Evolutionary conservation across 1,140 invertebrate species (phyloP).

Genomic region (Nebria ingens): DNA sequence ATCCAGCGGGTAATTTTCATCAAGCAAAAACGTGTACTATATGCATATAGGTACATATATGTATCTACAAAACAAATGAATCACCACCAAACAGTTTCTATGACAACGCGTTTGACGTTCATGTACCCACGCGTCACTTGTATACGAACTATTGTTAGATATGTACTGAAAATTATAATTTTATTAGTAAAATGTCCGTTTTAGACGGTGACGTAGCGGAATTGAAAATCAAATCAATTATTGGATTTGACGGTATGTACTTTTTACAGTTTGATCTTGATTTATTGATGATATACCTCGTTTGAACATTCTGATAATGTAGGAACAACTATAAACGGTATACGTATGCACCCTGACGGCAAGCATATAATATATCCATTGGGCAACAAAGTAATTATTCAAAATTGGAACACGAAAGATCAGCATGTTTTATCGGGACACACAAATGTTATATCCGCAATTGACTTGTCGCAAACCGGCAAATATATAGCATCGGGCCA

Average conservation of each 20-base stretch:
- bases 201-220: constrained; percentile 38
- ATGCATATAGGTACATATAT: no score
- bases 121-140: no score
- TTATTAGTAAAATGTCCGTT: no score
- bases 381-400: constrained; percentile 73
- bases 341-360: constrained; percentile 67
- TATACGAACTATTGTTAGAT: no score
- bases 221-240: constrained; percentile 52
- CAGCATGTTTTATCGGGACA: constrained; percentile 75
- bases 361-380: constrained; percentile 71
- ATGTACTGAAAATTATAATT: no score
- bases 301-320: constrained; percentile 17
- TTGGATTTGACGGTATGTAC: constrained; percentile 59
- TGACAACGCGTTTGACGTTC: no score
- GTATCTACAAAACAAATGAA: no score
- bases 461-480: constrained; percentile 64
- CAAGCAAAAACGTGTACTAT: no score
- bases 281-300: no score
- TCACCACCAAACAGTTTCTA: no score
- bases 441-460: constrained; percentile 69
- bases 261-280: constrained; percentile 1
- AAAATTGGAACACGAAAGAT: constrained; percentile 57
- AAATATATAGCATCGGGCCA: constrained; percentile 79
- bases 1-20: no score
- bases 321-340: constrained; percentile 57